These are phyloP conservation scores for Philopotamus ludificatus DNA, from an alignment of 1,140 invertebrate genomes.

Conservation along the genomic window DNA sequence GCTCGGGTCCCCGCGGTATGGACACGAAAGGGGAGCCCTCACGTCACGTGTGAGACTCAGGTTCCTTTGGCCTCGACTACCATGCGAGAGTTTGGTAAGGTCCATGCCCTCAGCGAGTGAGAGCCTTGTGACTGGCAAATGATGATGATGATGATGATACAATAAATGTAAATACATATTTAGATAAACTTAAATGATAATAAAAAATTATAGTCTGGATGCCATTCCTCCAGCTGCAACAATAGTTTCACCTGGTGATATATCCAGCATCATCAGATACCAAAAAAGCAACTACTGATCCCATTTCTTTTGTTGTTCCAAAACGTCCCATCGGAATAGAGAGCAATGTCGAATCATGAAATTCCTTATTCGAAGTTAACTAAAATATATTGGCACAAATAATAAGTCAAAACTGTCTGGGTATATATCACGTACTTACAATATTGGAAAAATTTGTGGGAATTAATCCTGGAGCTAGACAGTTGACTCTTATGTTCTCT, in stretches of 20 bases:
- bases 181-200: no score
- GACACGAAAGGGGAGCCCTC: no score
- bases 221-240: slow-evolving; percentile 77
- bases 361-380: slow-evolving; percentile 26
- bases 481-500: slow-evolving; percentile 90
- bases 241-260: slow-evolving; percentile 89
- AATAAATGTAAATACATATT: no score
- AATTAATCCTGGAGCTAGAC: slow-evolving; percentile 89
- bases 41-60: no score
- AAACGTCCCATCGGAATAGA: slow-evolving; percentile 60
- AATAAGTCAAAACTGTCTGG: no score
- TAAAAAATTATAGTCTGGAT: slow-evolving; percentile 56
- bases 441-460: slow-evolving; percentile 83
- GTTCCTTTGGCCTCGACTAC: no score
- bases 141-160: no score
- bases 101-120: no score
- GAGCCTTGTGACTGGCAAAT: no score
- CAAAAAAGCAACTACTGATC: slow-evolving; percentile 82
- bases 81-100: no score
- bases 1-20: no score
- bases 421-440: slow-evolving; percentile 62
- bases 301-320: slow-evolving; percentile 79
- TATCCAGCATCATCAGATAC: slow-evolving; percentile 89
- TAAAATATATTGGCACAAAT: background rate
- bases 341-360: slow-evolving; percentile 53